These are phyloP conservation scores for Muscicapa comitata DNA, from an alignment of 2,797 vertebrate genomes.

Conservation along the genomic window DNA sequence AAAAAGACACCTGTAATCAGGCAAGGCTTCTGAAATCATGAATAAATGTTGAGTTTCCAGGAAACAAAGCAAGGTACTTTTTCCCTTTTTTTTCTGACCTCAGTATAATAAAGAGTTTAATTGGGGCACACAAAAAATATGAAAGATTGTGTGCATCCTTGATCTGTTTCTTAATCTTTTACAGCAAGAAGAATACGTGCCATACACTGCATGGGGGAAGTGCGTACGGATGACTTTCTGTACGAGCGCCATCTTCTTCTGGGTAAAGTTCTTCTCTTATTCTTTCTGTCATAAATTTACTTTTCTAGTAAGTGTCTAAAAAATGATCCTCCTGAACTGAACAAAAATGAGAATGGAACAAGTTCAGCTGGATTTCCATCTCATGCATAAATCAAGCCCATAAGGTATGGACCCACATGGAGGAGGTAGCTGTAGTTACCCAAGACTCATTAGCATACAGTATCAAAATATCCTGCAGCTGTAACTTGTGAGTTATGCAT, in stretches of 20 bases:
- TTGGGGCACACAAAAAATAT: neutral
- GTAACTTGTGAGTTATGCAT: neutral
- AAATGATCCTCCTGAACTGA: neutral
- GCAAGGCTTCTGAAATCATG: neutral
- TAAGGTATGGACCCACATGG: neutral
- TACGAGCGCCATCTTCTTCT: constrained; percentile 89
- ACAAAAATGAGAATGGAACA: neutral
- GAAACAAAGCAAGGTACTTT: neutral
- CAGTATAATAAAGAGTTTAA: neutral
- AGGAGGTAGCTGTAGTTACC: neutral
- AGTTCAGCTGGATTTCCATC: neutral
- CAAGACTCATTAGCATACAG: neutral
- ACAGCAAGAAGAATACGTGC: constrained; percentile 86
- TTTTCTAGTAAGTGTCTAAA: neutral
- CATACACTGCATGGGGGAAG: constrained; percentile 86
- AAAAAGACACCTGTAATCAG: neutral
- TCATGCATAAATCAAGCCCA: neutral
- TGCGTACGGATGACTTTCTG: constrained; percentile 82
- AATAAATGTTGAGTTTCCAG: neutral
- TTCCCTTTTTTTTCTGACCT: neutral
- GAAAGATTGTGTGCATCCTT: neutral
- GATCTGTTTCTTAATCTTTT: constrained; percentile 18
- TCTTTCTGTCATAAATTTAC: neutral
- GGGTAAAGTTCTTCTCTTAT: constrained; percentile 79
- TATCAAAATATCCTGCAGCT: neutral